Conservation (phyloP, 1,140 invertebrate genomes). For the Neuroterus valhalla region DNA sequence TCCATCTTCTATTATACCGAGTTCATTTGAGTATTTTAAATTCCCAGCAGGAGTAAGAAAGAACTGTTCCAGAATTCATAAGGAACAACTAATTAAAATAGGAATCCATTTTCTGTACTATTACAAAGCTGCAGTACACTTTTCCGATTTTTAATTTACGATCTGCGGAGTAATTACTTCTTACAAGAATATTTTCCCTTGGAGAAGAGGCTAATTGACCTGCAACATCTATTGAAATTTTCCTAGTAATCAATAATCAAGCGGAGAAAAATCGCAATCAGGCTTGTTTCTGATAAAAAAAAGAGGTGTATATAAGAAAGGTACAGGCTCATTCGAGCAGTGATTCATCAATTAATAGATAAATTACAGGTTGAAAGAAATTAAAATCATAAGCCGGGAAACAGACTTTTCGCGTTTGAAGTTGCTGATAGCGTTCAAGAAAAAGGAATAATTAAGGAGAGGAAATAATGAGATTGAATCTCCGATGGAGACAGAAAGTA, state of each 20-base stretch:
- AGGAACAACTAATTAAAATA: no score
- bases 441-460: conserved; percentile 61
- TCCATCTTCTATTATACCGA: no score
- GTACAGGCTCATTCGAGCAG: not conserved
- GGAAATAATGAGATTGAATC: conserved; percentile 59
- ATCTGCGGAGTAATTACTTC: no score
- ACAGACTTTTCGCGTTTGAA: conserved; percentile 48
- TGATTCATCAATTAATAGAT: conserved; percentile 47
- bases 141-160: no score
- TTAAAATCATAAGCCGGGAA: conserved; percentile 46
- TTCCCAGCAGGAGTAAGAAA: no score
- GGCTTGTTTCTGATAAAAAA: not conserved
- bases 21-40: no score
- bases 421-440: conserved; percentile 59
- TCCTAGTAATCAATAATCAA: not conserved
- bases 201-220: no score
- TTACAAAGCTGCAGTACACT: no score
- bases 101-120: no score
- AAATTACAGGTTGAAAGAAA: conserved; percentile 53
- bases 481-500: conserved; percentile 32
- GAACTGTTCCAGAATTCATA: no score
- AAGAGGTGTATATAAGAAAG: not conserved
- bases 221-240: not conserved
- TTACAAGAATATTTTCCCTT: no score
- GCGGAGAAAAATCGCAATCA: not conserved